A percentile compares a stretch with the other conserved stretches of the same genome.
phyloP scores from a whole-genome alignment of 2,797 vertebrate genomes.

The Chelon labrosus region DNA sequence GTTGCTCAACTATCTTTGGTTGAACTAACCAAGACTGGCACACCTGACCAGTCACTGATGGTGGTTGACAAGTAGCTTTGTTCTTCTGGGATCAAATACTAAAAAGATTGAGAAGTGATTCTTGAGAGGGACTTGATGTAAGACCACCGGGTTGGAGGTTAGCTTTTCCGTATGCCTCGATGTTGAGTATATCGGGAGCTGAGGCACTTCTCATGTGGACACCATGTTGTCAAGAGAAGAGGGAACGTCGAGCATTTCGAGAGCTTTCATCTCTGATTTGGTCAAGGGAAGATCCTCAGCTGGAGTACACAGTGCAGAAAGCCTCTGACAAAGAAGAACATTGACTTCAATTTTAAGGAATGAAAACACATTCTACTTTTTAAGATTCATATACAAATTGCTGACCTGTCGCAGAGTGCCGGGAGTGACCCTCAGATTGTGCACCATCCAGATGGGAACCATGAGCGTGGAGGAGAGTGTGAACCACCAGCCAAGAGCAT shows the following conservation, averaged over 20 bases:
- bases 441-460: constrained; percentile 84
- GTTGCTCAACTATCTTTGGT: constrained; percentile 1
- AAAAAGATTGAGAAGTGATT: background rate
- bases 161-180: background rate
- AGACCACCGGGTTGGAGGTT: background rate
- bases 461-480: constrained; percentile 87
- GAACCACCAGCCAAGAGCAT: constrained; percentile 85
- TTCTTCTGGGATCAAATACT: background rate
- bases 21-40: background rate
- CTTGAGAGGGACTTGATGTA: background rate
- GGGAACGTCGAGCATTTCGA: constrained; percentile 46
- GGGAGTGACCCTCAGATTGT: constrained; percentile 74
- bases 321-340: constrained; percentile 70
- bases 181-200: background rate
- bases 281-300: constrained; percentile 71
- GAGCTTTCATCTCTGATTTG: constrained; percentile 60
- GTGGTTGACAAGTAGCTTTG: background rate
- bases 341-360: constrained; percentile 9
- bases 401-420: constrained; percentile 82
- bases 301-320: constrained; percentile 79
- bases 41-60: background rate
- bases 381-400: background rate
- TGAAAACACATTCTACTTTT: background rate
- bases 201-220: constrained; percentile 2
- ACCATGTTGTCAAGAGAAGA: background rate